Percentiles rank a stretch among this genome's conserved stretches.
phyloP scores from a whole-genome alignment of 2,888 invertebrate species.

The Phanerotoma sp. region DNA sequence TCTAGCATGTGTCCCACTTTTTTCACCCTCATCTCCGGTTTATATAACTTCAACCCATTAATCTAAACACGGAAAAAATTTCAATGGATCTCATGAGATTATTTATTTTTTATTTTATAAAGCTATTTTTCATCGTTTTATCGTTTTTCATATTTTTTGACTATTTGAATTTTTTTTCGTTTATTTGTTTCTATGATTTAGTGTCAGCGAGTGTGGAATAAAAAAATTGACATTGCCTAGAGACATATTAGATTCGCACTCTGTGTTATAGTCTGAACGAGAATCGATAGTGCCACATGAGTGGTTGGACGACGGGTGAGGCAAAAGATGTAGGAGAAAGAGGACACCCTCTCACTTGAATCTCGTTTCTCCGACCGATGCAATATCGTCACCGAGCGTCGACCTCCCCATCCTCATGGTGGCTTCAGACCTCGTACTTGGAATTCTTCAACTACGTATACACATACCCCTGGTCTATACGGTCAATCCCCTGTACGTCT shows the following conservation, averaged over 20 bases:
- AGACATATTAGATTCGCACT: slow-evolving; percentile 12
- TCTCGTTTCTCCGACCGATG: not conserved
- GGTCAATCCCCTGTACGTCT: slow-evolving; percentile 5
- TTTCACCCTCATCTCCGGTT: not conserved
- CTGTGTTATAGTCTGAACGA: slow-evolving; percentile 2
- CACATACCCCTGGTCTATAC: not conserved
- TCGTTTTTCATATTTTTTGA: too few relatives aligned
- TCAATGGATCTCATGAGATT: too few relatives aligned
- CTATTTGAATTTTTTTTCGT: not conserved
- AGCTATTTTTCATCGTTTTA: too few relatives aligned
- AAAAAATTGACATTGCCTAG: slow-evolving; percentile 7
- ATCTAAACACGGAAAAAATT: too few relatives aligned
- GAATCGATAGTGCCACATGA: slow-evolving; percentile 15
- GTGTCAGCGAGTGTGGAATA: not conserved
- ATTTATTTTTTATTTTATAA: too few relatives aligned
- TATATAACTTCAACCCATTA: too few relatives aligned
- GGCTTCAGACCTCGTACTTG: slow-evolving; percentile 2
- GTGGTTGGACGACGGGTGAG: not conserved
- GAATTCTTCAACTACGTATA: slow-evolving; percentile 17
- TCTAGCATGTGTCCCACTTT: not conserved
- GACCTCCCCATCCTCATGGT: not conserved
- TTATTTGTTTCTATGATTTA: not conserved
- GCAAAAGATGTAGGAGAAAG: not conserved
- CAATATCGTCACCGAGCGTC: slow-evolving; percentile 5
- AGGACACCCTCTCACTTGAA: not conserved